Evolutionary conservation across 2,113 vertebrate genomes (phyloP).

Genomic region (Dromas ardeola): DNA sequence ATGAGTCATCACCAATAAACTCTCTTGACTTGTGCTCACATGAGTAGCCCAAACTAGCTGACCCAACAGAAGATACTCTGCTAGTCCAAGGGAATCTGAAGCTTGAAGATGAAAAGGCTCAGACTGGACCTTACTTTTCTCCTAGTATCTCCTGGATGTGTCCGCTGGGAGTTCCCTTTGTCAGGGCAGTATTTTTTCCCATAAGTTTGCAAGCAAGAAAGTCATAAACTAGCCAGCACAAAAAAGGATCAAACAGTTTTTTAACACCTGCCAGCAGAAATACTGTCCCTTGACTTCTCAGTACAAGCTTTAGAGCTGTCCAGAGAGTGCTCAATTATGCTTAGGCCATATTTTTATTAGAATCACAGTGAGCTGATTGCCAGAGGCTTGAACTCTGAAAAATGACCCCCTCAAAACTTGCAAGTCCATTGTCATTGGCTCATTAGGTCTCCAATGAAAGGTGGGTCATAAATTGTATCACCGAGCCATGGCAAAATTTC

Average conservation of each 20-base stretch:
- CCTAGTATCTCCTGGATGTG: background rate
- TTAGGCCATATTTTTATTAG: constrained; percentile 29
- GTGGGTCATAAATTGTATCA: background rate
- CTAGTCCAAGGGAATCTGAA: background rate
- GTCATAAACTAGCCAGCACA: background rate
- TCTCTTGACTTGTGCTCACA: background rate
- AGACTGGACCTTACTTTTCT: background rate
- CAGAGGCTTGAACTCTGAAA: constrained; percentile 23
- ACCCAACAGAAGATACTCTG: background rate
- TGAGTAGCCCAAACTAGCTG: background rate
- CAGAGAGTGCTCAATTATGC: constrained; percentile 36
- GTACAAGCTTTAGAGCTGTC: background rate
- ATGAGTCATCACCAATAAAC: background rate
- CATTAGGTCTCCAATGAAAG: constrained; percentile 22
- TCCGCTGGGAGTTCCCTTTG: background rate
- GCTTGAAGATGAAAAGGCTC: background rate
- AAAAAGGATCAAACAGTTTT: constrained; percentile 1
- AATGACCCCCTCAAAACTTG: constrained; percentile 7
- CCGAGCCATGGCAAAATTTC: background rate
- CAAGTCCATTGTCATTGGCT: background rate
- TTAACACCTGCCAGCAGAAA: background rate
- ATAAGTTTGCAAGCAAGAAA: background rate
- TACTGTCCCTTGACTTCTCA: background rate
- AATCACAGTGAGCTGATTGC: background rate
- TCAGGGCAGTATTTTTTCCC: constrained; percentile 3